Evolutionary conservation across 92 coral and sea anemone species (phyloP).

Genomic region (Hydrozoanthus gracilis): DNA sequence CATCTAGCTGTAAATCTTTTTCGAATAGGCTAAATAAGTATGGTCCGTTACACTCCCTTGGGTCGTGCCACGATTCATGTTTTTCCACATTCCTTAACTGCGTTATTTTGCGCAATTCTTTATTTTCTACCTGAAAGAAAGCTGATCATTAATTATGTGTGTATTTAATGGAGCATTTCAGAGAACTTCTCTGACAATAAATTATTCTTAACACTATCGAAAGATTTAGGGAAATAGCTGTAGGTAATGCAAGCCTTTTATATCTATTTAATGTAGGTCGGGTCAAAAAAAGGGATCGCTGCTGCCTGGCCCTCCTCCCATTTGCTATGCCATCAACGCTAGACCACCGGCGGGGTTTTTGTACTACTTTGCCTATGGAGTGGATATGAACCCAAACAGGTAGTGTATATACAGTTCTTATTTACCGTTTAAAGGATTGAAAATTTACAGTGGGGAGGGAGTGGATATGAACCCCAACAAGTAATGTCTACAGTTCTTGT

Average conservation of each 20-base stretch:
- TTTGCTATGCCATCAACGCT: slow-evolving; percentile 81
- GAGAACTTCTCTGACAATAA: background rate
- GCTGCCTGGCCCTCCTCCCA: slow-evolving; percentile 61
- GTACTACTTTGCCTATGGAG: slow-evolving; percentile 93
- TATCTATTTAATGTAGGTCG: background rate
- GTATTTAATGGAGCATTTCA: too few relatives aligned
- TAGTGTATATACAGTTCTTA: background rate
- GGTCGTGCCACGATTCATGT: background rate
- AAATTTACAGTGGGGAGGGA: too few relatives aligned
- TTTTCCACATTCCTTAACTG: background rate
- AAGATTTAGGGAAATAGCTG: background rate
- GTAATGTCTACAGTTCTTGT: slow-evolving; percentile 31
- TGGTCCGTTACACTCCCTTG: too few relatives aligned
- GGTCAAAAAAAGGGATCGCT: slow-evolving; percentile 5
- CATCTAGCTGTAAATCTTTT: background rate
- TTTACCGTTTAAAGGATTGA: too few relatives aligned
- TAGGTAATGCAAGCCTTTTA: background rate
- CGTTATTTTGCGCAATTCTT: background rate
- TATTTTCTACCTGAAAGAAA: background rate
- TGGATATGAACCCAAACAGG: slow-evolving; percentile 91
- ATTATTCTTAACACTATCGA: background rate
- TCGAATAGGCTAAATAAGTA: background rate
- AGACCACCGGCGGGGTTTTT: slow-evolving; percentile 76
- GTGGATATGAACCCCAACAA: too few relatives aligned
- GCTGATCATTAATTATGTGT: too few relatives aligned